Conservation (phyloP, 2,888 invertebrate genomes). For the Morinoia aosen region DNA sequence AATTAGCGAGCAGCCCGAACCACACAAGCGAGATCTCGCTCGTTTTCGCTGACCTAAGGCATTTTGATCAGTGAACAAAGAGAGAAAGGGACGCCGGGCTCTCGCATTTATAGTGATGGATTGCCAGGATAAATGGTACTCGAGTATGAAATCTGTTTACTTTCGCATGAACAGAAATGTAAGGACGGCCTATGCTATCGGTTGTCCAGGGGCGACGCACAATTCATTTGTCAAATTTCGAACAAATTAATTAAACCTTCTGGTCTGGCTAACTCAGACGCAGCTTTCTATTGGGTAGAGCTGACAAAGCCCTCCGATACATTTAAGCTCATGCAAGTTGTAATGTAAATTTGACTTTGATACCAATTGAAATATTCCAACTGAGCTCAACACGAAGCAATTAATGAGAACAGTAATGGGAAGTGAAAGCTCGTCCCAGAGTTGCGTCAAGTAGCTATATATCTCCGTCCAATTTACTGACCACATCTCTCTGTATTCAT, state of each 20-base stretch:
- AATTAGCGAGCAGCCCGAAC: constrained; percentile 47
- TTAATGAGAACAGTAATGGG: background rate
- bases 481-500: background rate
- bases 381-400: background rate
- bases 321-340: background rate
- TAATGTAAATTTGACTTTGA: background rate
- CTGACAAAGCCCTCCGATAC: background rate
- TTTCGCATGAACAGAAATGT: constrained; percentile 17
- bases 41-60: constrained; percentile 46
- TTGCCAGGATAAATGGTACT: constrained; percentile 12
- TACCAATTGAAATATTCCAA: background rate
- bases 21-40: constrained; percentile 32
- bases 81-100: background rate
- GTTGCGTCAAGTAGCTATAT: background rate
- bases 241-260: background rate
- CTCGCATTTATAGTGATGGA: constrained; percentile 22
- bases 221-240: background rate
- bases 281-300: background rate
- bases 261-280: background rate
- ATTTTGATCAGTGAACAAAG: constrained; percentile 37
- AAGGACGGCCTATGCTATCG: constrained; percentile 17
- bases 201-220: background rate
- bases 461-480: background rate
- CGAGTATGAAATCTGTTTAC: constrained; percentile 9
- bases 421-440: background rate